Conservation (phyloP, 2,888 invertebrate species). For the Cremastobaeus sp. region DNA sequence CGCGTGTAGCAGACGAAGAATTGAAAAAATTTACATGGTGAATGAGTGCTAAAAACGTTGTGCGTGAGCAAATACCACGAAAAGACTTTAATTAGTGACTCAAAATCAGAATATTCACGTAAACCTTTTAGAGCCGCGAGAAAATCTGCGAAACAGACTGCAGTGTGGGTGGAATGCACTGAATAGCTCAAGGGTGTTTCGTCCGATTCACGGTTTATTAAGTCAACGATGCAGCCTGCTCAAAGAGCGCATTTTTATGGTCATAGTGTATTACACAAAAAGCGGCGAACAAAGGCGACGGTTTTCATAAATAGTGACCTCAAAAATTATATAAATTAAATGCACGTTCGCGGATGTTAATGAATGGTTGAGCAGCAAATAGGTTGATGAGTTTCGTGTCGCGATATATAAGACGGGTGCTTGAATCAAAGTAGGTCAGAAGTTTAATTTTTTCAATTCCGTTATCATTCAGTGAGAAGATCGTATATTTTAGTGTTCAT, state of each 20-base stretch:
- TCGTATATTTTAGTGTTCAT: too few relatives aligned
- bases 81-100: conserved; percentile 51
- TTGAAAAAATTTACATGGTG: too few relatives aligned
- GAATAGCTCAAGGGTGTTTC: conserved; percentile 48
- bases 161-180: conserved; percentile 19
- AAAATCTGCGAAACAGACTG: conserved; percentile 43
- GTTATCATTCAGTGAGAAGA: too few relatives aligned
- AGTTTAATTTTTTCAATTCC: too few relatives aligned
- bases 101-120: conserved; percentile 40
- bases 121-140: conserved; percentile 33
- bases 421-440: conserved; percentile 1
- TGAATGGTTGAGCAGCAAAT: conserved; percentile 19
- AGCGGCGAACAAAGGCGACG: conserved; percentile 25
- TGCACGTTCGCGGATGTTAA: conserved; percentile 14
- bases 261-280: conserved; percentile 41
- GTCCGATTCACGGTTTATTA: conserved; percentile 40
- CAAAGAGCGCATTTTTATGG: conserved; percentile 44
- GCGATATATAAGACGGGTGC: neutral
- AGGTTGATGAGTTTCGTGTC: conserved; percentile 18
- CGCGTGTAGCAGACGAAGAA: too few relatives aligned
- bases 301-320: conserved; percentile 19
- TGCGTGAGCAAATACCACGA: too few relatives aligned
- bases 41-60: too few relatives aligned
- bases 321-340: conserved; percentile 42
- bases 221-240: conserved; percentile 25